These are phyloP conservation scores for Taenioides sp. DNA, from an alignment of 2,797 vertebrate genomes.

Conservation along the genomic window DNA sequence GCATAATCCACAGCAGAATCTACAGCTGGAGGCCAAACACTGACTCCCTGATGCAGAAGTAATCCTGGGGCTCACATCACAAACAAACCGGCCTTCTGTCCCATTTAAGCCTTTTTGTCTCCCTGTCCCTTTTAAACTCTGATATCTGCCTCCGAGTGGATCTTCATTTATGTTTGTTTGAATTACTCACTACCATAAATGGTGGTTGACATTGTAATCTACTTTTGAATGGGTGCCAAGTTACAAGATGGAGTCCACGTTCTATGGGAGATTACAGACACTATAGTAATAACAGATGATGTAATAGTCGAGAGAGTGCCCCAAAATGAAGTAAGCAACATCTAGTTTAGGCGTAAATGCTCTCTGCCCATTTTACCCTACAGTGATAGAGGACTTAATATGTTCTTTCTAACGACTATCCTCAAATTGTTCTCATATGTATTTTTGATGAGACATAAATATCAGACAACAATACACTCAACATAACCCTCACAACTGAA, in stretches of 20 bases:
- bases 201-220: constrained; percentile 67
- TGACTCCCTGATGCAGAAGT: constrained; percentile 53
- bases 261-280: constrained; percentile 62
- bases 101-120: constrained; percentile 29
- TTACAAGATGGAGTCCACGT: constrained; percentile 46
- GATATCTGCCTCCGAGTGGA: constrained; percentile 15
- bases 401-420: background rate
- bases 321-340: background rate
- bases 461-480: background rate
- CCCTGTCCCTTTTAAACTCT: background rate
- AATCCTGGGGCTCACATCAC: constrained; percentile 54
- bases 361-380: background rate
- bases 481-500: background rate
- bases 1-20: constrained; percentile 62
- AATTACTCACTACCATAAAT: constrained; percentile 44
- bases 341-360: background rate
- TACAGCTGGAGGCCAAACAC: constrained; percentile 63
- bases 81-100: constrained; percentile 48
- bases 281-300: constrained; percentile 48
- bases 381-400: background rate
- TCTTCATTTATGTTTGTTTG: constrained; percentile 16
- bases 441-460: background rate
- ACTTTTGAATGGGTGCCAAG: constrained; percentile 66
- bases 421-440: background rate
- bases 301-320: background rate